Evolutionary conservation across 2,888 invertebrate species (phyloP), one percentile per base, ranked within the genome.

Genomic region (Scaeva pyrastri): DNA sequence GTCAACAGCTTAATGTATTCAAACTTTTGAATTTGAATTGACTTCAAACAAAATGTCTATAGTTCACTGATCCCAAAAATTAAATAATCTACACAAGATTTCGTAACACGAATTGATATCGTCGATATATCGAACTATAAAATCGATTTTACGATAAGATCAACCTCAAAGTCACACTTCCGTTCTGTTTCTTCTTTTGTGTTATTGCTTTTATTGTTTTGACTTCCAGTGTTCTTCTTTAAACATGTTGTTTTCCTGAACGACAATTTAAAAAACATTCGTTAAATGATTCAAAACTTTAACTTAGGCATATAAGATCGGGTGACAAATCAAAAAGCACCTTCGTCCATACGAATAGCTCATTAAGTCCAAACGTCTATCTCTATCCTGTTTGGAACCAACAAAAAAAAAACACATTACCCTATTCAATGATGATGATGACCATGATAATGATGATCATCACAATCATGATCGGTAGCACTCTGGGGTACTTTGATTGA

Each of bases 401-500:
- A n/a, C n/a, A n/a, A n/a, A n/a, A 41, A n/a, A 19, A 58, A 21
- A 12, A 26, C 48, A 31, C 52, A 48, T 48, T 56, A n/a, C 45
- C 19, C 55, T 43, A 41, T 39, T 21, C 19, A 12, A 64, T 52
- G 12, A 52, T 26, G 52, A 36, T 36, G 8, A 16, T 36, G 26
- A 64, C 23, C 6, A 52, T 26, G 52, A 36, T 36, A 14, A 16
- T 36, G 26, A 66, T 64, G 7, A 68, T 45, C 68, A 55, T 45
- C 68, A 45, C 45, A 73, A 55, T 26, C 79, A 79, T 79, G 80
- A 84, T 84, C 84, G 80, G 79, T 79, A 84, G 72, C 84, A 74
- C 64, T 39, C 10, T 50, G 79, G 56, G 31, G 8, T 68, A 50
- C 62, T 75, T 68, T 75, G 84, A 84, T 84, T 84, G 71, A 84